These are phyloP conservation scores for Allobates femoralis DNA, from an alignment of 2,797 vertebrate genomes.

Conservation along the genomic window DNA sequence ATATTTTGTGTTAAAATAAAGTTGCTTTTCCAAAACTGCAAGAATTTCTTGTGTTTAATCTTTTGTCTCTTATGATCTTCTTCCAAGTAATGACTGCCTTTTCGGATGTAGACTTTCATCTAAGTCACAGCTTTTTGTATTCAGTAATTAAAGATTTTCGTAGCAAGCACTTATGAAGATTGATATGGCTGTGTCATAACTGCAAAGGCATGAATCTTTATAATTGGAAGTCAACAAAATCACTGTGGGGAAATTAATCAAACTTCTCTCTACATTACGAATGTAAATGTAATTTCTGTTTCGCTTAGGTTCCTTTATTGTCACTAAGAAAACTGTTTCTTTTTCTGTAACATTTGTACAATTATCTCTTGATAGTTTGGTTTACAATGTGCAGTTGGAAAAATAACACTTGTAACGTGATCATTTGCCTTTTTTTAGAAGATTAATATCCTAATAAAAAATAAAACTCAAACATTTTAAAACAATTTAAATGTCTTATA, in stretches of 20 bases:
- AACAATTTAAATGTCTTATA: neutral
- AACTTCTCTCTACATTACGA: constrained; percentile 42
- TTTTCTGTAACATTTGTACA: constrained; percentile 39
- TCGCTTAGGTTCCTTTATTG: constrained; percentile 24
- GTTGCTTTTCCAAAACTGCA: neutral
- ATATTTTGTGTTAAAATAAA: neutral
- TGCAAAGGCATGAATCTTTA: constrained; percentile 48
- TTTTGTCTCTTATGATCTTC: neutral
- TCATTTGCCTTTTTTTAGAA: neutral
- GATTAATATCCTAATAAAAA: neutral
- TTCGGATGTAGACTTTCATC: neutral
- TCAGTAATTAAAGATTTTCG: constrained; percentile 45
- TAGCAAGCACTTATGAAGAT: constrained; percentile 33
- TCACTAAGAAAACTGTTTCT: constrained; percentile 38
- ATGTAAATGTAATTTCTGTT: constrained; percentile 51
- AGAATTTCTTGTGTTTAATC: neutral
- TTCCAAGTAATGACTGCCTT: neutral
- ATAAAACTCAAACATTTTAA: neutral
- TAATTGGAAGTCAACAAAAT: constrained; percentile 55
- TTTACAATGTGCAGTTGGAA: constrained; percentile 8
- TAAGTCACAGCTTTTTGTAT: constrained; percentile 10
- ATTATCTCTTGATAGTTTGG: constrained; percentile 36
- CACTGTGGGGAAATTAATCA: constrained; percentile 51
- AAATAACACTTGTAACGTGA: neutral
- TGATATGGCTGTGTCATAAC: constrained; percentile 54